Evolutionary conservation across 2,797 vertebrate genomes (phyloP), one percentile per base, ranked within the genome.

Genomic region (Acanthurus tractus): DNA sequence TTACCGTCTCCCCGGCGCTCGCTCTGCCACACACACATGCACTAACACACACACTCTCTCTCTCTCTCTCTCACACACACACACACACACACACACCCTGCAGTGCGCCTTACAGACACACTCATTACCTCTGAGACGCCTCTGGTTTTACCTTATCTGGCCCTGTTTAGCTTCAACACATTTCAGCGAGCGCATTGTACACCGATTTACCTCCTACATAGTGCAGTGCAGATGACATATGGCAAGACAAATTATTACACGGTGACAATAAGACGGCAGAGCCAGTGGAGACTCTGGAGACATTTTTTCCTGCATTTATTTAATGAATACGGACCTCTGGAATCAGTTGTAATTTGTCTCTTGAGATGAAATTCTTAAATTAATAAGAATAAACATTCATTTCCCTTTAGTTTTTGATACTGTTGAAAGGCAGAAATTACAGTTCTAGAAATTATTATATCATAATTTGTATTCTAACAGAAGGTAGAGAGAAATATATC

Each of bases 1-100:
- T 98, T 96, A 98, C 92, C 84, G 88, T 98, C 96, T 96, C 79
- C 72, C 42, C 52, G 89, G 94, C 94, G 90, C 94, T 93, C 83
- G 93, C 96, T 95, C 95, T 58, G 74, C 68, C 81, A 56, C 78
- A 79, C 76, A 68, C 75, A 63, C 15, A 63, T 75, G 48, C 69
- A 50, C 56, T 63, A 50, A 52, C 75, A 67, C 56, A 73, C 67
- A 40, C 63, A 42, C 70, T 44, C 50, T 62, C 70, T 42, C 71
- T 72, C 75, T 53, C 71, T 46, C 70, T 44, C 50, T 62, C 70
- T 42, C 71, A 70, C 75, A 56, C 71, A 45, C 57, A 29, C 53
- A 54, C 63, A 58, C 44, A 9, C 74, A 52, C 4, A 2, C 78
- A 40, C 23, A 22, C n/a, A 65, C 79, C 87, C 80, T 34, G 84